Percentiles rank a stretch among this genome's conserved stretches.
Evolutionary conservation across 92 coral and sea anemone species (phyloP).

Genomic region (Galaxea fascicularis): DNA sequence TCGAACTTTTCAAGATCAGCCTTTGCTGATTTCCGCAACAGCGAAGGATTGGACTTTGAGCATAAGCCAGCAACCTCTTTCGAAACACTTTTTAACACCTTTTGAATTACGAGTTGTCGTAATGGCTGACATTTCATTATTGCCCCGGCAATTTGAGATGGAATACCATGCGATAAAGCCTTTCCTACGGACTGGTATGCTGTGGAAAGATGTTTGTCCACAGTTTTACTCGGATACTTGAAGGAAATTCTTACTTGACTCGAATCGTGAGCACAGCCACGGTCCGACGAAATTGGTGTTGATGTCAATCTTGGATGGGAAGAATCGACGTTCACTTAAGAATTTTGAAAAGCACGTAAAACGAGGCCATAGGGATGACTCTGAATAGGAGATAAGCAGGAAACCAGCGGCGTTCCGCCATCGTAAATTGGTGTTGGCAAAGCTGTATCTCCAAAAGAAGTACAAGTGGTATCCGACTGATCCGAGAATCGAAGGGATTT

Average conservation of each 20-base stretch:
- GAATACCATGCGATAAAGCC: conserved; percentile 58
- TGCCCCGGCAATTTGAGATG: conserved; percentile 62
- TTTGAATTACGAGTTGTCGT: conserved; percentile 41
- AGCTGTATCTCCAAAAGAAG: neutral
- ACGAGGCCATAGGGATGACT: conserved; percentile 4
- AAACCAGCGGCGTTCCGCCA: conserved; percentile 6
- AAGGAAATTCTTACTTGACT: conserved; percentile 30
- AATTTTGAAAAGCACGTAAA: neutral
- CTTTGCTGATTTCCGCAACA: conserved; percentile 60
- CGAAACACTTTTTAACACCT: conserved; percentile 32
- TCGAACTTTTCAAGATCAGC: conserved; percentile 63
- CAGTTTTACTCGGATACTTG: conserved; percentile 43
- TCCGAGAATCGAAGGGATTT: neutral
- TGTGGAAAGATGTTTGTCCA: conserved; percentile 30
- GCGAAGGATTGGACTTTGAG: conserved; percentile 60
- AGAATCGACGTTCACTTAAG: neutral
- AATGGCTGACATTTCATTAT: conserved; percentile 67
- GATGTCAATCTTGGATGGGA: conserved; percentile 2
- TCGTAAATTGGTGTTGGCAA: conserved; percentile 8
- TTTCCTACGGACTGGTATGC: conserved; percentile 66
- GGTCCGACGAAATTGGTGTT: conserved; percentile 8
- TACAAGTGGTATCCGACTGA: neutral
- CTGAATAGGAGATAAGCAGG: conserved; percentile 9
- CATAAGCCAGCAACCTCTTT: conserved; percentile 66
- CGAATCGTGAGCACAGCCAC: neutral